phyloP scores from a whole-genome alignment of 1,140 invertebrate species.

The Theocolax elegans region DNA sequence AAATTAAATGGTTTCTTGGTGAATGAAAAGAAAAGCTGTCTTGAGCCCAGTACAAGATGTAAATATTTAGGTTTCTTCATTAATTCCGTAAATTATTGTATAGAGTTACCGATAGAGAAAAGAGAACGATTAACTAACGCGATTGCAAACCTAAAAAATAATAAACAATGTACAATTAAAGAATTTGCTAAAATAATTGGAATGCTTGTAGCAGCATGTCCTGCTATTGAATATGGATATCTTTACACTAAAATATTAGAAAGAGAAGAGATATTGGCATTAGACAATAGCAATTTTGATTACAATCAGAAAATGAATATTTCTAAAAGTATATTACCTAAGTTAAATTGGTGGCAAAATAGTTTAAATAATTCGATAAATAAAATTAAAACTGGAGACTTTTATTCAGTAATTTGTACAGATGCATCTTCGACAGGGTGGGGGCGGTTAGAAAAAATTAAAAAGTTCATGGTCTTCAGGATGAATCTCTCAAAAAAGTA shows the following conservation, averaged over 20 bases:
- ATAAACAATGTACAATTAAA: conserved; percentile 4
- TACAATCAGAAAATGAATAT: neutral
- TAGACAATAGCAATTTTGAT: neutral
- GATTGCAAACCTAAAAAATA: neutral
- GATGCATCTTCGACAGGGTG: neutral
- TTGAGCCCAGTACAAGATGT: conserved; percentile 6
- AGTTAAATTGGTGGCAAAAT: neutral
- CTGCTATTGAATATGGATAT: no score
- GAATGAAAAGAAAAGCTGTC: conserved; percentile 17
- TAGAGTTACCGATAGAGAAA: conserved; percentile 32
- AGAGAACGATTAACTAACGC: neutral
- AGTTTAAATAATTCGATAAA: neutral
- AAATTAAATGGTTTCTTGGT: conserved; percentile 27
- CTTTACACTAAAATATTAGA: no score
- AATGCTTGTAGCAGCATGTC: conserved; percentile 9
- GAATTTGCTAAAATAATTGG: conserved; percentile 29
- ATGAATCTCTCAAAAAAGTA: neutral
- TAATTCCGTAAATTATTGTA: conserved; percentile 2
- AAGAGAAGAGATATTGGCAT: no score
- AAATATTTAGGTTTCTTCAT: conserved; percentile 37
- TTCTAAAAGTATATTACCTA: neutral
- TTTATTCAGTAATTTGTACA: neutral
- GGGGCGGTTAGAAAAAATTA: neutral
- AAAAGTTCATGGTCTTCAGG: neutral
- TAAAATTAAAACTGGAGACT: no score